Evolutionary conservation across 2,888 invertebrate genomes (phyloP).

Genomic region (Amiota communis): DNA sequence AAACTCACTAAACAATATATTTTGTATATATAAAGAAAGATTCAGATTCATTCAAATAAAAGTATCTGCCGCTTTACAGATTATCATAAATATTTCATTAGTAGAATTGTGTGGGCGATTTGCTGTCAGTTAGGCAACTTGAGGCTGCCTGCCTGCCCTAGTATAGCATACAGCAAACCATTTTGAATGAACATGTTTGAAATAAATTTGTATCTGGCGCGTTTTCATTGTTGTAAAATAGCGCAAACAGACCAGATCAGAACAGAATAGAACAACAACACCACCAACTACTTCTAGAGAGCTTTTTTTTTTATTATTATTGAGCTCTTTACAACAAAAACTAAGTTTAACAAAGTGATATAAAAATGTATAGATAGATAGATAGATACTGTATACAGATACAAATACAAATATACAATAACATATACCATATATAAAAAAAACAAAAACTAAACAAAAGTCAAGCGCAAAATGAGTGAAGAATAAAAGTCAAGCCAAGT

Average conservation of each 20-base stretch:
- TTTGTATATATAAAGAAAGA: no score
- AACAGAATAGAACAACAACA: slow-evolving; percentile 45
- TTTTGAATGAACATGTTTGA: slow-evolving; percentile 2
- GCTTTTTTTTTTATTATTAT: slow-evolving; percentile 34
- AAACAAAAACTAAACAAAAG: neutral
- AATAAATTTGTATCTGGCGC: slow-evolving; percentile 2
- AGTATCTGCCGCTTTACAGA: neutral
- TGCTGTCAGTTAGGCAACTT: slow-evolving; percentile 7
- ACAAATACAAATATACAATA: neutral
- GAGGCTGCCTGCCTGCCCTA: slow-evolving; percentile 17
- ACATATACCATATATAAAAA: neutral
- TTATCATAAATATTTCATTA: slow-evolving; percentile 24
- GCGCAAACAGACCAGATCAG: slow-evolving; percentile 61
- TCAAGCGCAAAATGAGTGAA: slow-evolving; percentile 11
- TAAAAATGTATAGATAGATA: slow-evolving; percentile 37
- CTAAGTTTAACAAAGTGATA: no score
- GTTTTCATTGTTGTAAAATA: slow-evolving; percentile 42
- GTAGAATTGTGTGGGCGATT: slow-evolving; percentile 13
- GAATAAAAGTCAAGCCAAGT: slow-evolving; percentile 17
- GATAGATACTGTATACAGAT: slow-evolving; percentile 26
- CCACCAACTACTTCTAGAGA: slow-evolving; percentile 51
- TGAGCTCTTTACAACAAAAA: no score
- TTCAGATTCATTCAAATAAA: no score
- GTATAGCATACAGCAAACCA: slow-evolving; percentile 9
- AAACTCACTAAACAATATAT: no score